Base-by-base conservation (phyloP, 2,888 invertebrate genomes). In the Melanostoma mellinum region DNA sequence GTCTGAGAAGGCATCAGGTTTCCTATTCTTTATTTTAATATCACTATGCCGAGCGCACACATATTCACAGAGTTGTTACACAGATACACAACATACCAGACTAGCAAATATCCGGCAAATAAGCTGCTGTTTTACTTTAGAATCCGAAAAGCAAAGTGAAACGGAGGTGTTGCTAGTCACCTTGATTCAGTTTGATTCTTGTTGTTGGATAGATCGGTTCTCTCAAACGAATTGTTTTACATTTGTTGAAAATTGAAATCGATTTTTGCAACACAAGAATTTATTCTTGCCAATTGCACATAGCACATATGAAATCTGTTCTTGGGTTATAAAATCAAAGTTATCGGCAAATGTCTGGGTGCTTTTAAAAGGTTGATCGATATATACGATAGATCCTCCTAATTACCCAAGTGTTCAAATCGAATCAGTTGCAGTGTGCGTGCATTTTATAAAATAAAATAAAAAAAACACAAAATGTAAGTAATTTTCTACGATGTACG, bases 151-250 rank as follows among this genome's bases (percentile, higher is more conserved):
- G 73, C 55, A 65, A 78, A 85, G 73, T 85, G 74, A 78, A 78
- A 75, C 75, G 78, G 81, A 86, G 82, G 85, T 86, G 86, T 73
- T 86, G 72, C 81, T 60, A 71, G 69, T 75, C 79, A 75, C 84
- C 79, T 84, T 74, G 85, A 86, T 86, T 90, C 89, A 90, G 91
- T 91, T 90, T 89, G 88, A 89, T 91, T 90, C 90, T 90, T 90
- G 90, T 88, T 89, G 90, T 90, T 89, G 90, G 88, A 89, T 90
- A 90, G 91, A 89, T 91, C 90, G 90, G 90, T 90, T 90, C 89
- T 90, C 69, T 69, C 73, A 52, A 56, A 71, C 72, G 9, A 67
- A 50, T 20, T 20, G 20, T 20, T 20, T 30, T 60, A 71, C 36
- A 53, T 38, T 69, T 65, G 71, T 50, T 69, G 68, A 72, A 68